Evolutionary conservation across 2,113 vertebrate species (phyloP), one percentile per base, ranked within the genome.

Genomic region (Andinoacara biseriatus): DNA sequence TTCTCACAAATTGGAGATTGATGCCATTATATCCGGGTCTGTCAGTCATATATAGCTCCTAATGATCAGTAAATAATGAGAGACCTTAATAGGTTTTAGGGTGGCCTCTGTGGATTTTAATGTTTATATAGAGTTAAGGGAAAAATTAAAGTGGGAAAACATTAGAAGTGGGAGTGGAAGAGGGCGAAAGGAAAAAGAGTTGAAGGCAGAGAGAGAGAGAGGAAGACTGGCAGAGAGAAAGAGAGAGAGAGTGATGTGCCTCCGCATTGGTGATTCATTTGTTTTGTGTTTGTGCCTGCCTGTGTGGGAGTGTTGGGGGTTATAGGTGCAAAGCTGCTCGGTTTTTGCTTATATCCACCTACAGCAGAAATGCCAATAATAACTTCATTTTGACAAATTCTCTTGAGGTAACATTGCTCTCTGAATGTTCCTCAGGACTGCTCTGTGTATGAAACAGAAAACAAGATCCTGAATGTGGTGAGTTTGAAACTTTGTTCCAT

Each of bases 401-500:
- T 93, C 87, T 81, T 31, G 92, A 89, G 92, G 80, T 93, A 92
- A 94, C 85, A 31, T 29, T 84, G 60, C 84, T 90, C 87, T 93
- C 81, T 90, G 58, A 83, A 87, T 91, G 74, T 90, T 91, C 87
- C 87, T 31, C 90, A 95, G 94, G 94, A 95, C 90, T 94, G 92
- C 76, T 93, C 94, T 35, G 94, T 95, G 75, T 94, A 94, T 9
- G 94, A 95, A 86, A 94, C 94, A 2, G 94, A 95, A 87, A 95
- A 95, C 91, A 95, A 95, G 89, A 95, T 95, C 83, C 90, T 94
- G 49, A 83, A 95, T 86, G 94, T 95, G 93, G 94, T 95, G 89
- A 95, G 93, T 92, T 58, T 54, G 35, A 46, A 43, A 87, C 81
- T 76, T 83, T 22, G 15, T 59, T 74, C 22, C 38, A 29, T 62